Percentiles rank a stretch among this genome's conserved stretches.
Evolutionary conservation across 1,140 invertebrate species (phyloP).

Genomic region (silkworm (Bombyx mori)): DNA sequence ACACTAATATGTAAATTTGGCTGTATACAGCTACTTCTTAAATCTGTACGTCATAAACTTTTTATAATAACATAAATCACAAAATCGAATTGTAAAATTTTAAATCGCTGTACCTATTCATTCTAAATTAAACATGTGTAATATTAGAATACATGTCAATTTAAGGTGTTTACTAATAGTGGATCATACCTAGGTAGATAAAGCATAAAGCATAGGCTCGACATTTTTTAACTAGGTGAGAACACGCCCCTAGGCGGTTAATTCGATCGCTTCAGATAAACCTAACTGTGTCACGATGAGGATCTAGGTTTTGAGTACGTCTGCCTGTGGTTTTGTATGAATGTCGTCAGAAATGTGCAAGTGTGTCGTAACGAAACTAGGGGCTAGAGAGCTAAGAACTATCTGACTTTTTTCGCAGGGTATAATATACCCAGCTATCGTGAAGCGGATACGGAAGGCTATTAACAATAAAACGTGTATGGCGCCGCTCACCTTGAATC

Average conservation of each 20-base stretch:
- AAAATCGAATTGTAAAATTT: no score
- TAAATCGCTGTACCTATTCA: no score
- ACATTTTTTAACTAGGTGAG: conserved; percentile 7
- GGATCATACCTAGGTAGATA: neutral
- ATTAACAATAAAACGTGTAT: neutral
- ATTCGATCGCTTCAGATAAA: conserved; percentile 45
- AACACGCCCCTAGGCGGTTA: conserved; percentile 16
- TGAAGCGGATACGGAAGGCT: neutral
- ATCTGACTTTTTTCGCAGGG: conserved; percentile 12
- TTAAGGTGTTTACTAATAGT: neutral
- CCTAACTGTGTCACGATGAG: conserved; percentile 45
- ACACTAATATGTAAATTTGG: no score
- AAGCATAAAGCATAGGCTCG: neutral
- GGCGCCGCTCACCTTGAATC: neutral
- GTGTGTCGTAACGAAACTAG: conserved; percentile 52
- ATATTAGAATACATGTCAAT: neutral
- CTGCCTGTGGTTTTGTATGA: conserved; percentile 48
- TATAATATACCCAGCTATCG: conserved; percentile 13
- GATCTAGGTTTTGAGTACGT: conserved; percentile 61
- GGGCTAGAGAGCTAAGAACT: conserved; percentile 10
- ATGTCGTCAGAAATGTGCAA: conserved; percentile 33
- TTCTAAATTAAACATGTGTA: no score
- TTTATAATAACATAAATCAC: no score
- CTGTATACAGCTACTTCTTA: no score
- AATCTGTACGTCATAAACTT: no score